phyloP scores from a whole-genome alignment of 37 sponge, comb jelly and placozoan genomes.

The Spongilla lacustris region DNA sequence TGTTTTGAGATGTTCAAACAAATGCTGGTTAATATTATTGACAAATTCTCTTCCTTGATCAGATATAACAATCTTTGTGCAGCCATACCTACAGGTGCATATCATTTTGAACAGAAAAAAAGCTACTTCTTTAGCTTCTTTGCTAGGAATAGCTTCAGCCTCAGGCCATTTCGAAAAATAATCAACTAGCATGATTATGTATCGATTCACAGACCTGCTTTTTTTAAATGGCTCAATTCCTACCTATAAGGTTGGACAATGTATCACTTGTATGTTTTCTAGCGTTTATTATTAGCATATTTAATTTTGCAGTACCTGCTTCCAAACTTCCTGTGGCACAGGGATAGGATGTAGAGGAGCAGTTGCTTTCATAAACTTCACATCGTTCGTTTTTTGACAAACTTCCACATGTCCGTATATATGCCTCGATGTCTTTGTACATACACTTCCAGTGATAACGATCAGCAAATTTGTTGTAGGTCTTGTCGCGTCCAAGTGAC shows the following conservation, averaged over 20 bases:
- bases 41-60: slow-evolving; percentile 45
- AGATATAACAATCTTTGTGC: slow-evolving; percentile 16
- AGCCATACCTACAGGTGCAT: slow-evolving; percentile 19
- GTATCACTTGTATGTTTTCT: neutral
- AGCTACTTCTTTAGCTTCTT: slow-evolving; percentile 17
- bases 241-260: neutral
- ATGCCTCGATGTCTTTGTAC: slow-evolving; percentile 18
- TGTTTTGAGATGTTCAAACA: slow-evolving; percentile 27
- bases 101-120: slow-evolving; percentile 27
- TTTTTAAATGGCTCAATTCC: slow-evolving; percentile 42
- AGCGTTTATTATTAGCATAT: slow-evolving; percentile 4
- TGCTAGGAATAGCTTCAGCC: slow-evolving; percentile 33
- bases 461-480: slow-evolving; percentile 16
- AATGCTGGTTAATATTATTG: slow-evolving; percentile 18
- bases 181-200: slow-evolving; percentile 42
- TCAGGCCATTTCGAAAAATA: slow-evolving; percentile 56
- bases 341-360: slow-evolving; percentile 38
- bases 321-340: neutral
- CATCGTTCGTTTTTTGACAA: neutral
- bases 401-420: slow-evolving; percentile 13
- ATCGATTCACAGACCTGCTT: slow-evolving; percentile 6
- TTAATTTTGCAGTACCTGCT: neutral
- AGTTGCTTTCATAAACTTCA: slow-evolving; percentile 28
- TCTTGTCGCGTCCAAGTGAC: slow-evolving; percentile 34
- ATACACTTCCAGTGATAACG: slow-evolving; percentile 30